Evolutionary conservation across 2,888 invertebrate species (phyloP).

Genomic region (Drosophila mulleri): DNA sequence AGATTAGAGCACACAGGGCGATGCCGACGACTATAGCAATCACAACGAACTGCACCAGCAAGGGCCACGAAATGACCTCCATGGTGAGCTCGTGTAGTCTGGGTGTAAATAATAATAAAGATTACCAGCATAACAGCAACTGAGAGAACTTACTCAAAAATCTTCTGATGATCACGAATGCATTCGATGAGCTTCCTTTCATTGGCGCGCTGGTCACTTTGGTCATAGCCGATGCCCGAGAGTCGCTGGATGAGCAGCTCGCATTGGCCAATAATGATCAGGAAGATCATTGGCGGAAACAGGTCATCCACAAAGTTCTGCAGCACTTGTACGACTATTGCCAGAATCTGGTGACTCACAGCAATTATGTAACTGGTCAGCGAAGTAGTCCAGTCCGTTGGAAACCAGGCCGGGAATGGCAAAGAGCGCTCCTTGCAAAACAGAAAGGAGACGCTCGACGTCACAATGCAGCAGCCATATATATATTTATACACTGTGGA

Average conservation of each 20-base stretch:
- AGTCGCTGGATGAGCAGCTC: conserved; percentile 50
- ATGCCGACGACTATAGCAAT: conserved; percentile 48
- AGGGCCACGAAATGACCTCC: conserved; percentile 51
- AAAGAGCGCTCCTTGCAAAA: conserved; percentile 34
- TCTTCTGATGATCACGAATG: conserved; percentile 57
- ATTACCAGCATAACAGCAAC: too few relatives aligned
- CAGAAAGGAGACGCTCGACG: conserved; percentile 5
- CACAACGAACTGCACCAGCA: conserved; percentile 62
- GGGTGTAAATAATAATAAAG: not conserved
- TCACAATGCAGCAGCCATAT: not conserved
- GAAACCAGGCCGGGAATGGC: conserved; percentile 57
- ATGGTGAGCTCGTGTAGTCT: conserved; percentile 45
- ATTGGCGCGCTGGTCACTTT: conserved; percentile 22
- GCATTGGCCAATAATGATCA: conserved; percentile 47
- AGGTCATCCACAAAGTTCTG: conserved; percentile 54
- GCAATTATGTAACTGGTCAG: conserved; percentile 22
- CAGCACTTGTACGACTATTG: conserved; percentile 16
- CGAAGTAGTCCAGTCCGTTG: conserved; percentile 58
- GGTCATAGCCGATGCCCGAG: conserved; percentile 50
- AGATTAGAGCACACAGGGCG: conserved; percentile 39
- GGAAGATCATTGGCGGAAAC: conserved; percentile 51
- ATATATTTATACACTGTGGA: conserved; percentile 28
- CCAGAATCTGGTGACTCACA: conserved; percentile 29
- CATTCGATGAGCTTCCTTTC: conserved; percentile 54
- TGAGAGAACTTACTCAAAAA: conserved; percentile 46